These are phyloP conservation scores for Macrostomum lignano DNA, from an alignment of 1,140 invertebrate species.

Conservation along the genomic window DNA sequence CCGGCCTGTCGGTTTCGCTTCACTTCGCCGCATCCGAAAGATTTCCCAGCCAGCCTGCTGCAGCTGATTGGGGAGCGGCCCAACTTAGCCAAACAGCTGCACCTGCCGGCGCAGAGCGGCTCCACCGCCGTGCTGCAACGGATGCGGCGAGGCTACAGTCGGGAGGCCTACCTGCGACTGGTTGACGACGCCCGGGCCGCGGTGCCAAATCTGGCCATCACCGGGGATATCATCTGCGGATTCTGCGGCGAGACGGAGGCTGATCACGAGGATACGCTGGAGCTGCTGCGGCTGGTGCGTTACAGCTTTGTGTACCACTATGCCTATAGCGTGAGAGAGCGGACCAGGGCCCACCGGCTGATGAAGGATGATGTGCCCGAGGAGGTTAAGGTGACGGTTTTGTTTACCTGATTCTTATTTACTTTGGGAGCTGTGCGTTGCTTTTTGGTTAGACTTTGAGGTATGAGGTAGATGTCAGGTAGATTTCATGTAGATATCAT, in stretches of 20 bases:
- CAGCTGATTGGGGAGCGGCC: constrained; percentile 43
- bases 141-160: constrained; percentile 66
- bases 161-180: constrained; percentile 60
- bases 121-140: constrained; percentile 43
- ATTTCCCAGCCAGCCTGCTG: constrained; percentile 63
- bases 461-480: no score
- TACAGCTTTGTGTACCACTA: constrained; percentile 60
- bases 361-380: no score
- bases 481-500: no score
- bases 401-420: no score
- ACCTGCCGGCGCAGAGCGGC: constrained; percentile 75
- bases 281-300: constrained; percentile 46
- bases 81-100: constrained; percentile 66
- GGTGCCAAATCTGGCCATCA: constrained; percentile 46
- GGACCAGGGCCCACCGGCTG: no score
- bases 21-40: constrained; percentile 87
- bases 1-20: constrained; percentile 74
- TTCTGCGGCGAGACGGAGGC: constrained; percentile 81
- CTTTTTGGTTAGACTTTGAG: no score
- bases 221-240: constrained; percentile 80
- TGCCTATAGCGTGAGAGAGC: constrained; percentile 73
- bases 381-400: no score
- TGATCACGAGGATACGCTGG: constrained; percentile 58
- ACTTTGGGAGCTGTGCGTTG: no score
- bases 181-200: constrained; percentile 41